Base-by-base conservation (phyloP, 2,113 vertebrate species). In the Dromaius novaehollandiae region DNA sequence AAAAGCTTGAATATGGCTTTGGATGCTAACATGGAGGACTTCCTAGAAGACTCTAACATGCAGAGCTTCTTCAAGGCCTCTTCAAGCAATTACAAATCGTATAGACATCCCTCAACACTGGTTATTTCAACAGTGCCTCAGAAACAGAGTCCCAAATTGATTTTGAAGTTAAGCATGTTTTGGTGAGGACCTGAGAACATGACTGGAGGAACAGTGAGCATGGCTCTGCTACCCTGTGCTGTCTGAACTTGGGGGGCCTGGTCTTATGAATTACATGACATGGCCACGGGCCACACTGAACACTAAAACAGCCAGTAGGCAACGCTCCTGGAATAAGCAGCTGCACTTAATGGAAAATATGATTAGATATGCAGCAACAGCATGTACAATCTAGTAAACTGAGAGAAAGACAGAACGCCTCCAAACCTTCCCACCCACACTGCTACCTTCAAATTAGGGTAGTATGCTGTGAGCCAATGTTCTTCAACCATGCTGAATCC, bases 61-160 rank as follows among this genome's bases (percentile, higher is more conserved):
- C 51, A 73, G 75, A 85, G 53, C n/a, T 82, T 85, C 63, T 79
- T 93, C 82, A 60, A 34, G 75, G 75, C 30, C 50, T 93, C 58
- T 91, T 88, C 78, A 85, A 79, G 84, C 65, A 84, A 55, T 46
- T 77, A 91, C 91, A 95, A 89, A 86, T 81, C 83, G 68, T 24
- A 77, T 7, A 44, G 7, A 64, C n/a, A 78, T 56, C 48, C 32
- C 60, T 95, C 88, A 84, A 56, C 79, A 68, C 8, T 8, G 17
- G 50, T 80, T 91, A 30, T 2, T 30, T 14, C 32, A 66, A 26
- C 34, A 8, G 20, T 88, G 64, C 34, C 36, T 44, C 40, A 18
- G 68, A 80, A 93, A 66, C 2, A 36, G 65, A 88, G 77, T 93
- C 18, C 36, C 64, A 78, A 70, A 86, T 34, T 19, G 38, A 70